These are phyloP conservation scores for Mirza zaza DNA, from an alignment of 2,113 vertebrate genomes.

Conservation along the genomic window DNA sequence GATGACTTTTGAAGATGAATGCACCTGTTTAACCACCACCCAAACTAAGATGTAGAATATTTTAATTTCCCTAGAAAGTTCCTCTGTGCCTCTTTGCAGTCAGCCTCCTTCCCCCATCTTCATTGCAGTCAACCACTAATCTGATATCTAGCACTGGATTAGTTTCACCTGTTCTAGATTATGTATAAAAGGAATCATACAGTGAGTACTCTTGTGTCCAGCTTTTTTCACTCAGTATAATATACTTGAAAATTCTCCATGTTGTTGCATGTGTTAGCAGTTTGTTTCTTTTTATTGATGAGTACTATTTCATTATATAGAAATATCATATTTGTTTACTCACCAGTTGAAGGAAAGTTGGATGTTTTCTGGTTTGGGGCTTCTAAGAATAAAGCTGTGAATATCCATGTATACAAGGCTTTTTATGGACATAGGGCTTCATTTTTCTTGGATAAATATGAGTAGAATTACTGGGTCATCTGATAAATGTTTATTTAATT, in stretches of 20 bases:
- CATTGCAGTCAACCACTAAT: background rate
- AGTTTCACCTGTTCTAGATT: background rate
- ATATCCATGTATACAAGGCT: background rate
- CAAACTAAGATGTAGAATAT: background rate
- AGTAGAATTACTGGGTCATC: background rate
- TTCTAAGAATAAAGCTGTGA: too few species aligned
- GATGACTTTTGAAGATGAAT: background rate
- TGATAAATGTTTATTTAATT: background rate
- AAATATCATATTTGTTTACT: too few species aligned
- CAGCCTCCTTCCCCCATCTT: background rate
- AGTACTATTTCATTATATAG: background rate
- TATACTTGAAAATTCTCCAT: constrained; percentile 27
- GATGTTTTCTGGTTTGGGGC: too few species aligned
- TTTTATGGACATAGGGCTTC: background rate
- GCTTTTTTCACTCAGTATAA: background rate
- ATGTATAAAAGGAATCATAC: background rate
- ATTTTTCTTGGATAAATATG: constrained; percentile 15
- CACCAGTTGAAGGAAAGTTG: too few species aligned
- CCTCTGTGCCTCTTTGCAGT: background rate
- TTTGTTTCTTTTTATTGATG: constrained; percentile 28
- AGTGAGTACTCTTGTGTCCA: background rate
- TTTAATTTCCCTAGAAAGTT: background rate
- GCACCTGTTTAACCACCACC: background rate
- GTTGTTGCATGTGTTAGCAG: background rate
- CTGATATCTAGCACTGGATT: background rate